Evolutionary conservation across 2,797 vertebrate genomes (phyloP), one percentile per base, ranked within the genome.

Genomic region (Acanthopagrus latus): DNA sequence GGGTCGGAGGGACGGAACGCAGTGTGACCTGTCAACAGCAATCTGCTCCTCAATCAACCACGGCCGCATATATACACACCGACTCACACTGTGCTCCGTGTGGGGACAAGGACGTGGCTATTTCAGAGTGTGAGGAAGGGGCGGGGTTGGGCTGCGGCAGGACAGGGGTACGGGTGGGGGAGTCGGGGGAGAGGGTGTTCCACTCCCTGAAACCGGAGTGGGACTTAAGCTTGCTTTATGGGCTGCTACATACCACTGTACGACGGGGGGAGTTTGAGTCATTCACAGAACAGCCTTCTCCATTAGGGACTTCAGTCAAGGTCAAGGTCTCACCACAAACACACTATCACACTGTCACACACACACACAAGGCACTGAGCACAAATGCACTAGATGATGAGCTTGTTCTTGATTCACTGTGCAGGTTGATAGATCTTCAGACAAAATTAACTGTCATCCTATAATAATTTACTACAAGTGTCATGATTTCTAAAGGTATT

Each of bases 11-110:
- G 95, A 91, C 76, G 64, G 91, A 95, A 94, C 94, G 87, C 84
- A 89, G 94, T 94, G 94, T 94, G 94, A 95, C 94, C 95, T 96
- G 95, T 97, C 95, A 96, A 90, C 93, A 96, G 94, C 95, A 96
- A 96, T 93, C 93, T 89, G 90, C 91, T 88, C 92, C 91, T 92
- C 91, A 91, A 92, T 93, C 93, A 92, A 90, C 89, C 78, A 29
- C 63, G 18, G 78, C 74, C 48, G 52, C 92, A 93, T 84, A 92
- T 88, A 93, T 73, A 87, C 87, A 80, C 86, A 91, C 78, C 38
- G 14, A 81, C 78, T 78, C 77, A 77, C 85, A 90, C 87, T 76
- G 86, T 63, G 83, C 86, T 87, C 81, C 29, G 77, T 81, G 67
- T 70, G 87, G 86, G 93, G 93, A 94, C 95, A 95, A 95, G 94